A percentile compares a stretch with the other conserved stretches of the same genome.
phyloP scores from a whole-genome alignment of 2,797 vertebrate species.

The Lutjanus campechanus region DNA sequence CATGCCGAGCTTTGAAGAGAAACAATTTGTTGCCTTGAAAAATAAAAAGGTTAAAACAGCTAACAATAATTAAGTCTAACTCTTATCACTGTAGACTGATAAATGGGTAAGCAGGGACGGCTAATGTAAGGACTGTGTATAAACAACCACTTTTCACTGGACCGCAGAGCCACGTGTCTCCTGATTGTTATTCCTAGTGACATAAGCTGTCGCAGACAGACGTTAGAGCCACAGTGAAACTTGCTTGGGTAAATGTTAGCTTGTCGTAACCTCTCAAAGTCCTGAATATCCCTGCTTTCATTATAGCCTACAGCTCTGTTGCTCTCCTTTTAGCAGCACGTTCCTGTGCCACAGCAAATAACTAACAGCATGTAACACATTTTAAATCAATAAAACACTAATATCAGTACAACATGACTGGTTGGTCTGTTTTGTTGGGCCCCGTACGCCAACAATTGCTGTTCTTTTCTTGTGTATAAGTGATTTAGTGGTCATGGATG shows the following conservation, averaged over 20 bases:
- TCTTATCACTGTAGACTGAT: not conserved
- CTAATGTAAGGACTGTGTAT: not conserved
- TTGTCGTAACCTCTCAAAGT: constrained; percentile 1
- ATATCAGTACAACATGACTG: not conserved
- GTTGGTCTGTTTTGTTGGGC: not conserved
- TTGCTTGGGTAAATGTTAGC: constrained; percentile 30
- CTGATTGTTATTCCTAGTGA: constrained; percentile 14
- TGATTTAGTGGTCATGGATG: too few relatives aligned
- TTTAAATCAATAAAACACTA: constrained; percentile 5
- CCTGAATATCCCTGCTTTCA: constrained; percentile 15
- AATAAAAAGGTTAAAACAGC: constrained; percentile 3
- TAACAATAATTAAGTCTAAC: not conserved
- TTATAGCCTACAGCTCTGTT: not conserved
- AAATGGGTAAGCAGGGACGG: not conserved
- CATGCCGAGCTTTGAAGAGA: not conserved
- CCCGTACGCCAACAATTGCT: not conserved
- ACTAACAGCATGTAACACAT: not conserved
- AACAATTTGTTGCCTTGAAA: constrained; percentile 8
- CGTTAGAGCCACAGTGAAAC: constrained; percentile 9
- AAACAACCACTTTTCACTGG: not conserved
- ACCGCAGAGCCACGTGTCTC: not conserved
- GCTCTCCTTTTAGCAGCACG: not conserved
- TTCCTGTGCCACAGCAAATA: not conserved
- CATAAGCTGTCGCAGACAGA: constrained; percentile 5
- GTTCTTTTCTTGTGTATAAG: not conserved